These are phyloP conservation scores for Argentina silus DNA, from an alignment of 2,797 vertebrate genomes.

Conservation along the genomic window DNA sequence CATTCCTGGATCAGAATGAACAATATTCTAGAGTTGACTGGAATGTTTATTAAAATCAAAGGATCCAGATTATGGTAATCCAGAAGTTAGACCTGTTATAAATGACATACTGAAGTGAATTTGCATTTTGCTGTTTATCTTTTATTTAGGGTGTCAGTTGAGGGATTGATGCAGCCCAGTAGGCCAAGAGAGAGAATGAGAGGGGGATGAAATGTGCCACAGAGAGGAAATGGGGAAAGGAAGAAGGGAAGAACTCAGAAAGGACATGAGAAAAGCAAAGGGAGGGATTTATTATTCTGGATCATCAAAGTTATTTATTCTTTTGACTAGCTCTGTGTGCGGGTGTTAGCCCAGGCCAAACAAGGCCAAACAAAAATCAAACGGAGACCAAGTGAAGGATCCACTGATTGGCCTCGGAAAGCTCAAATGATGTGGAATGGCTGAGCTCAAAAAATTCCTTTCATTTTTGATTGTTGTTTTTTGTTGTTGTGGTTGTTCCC, in stretches of 20 bases:
- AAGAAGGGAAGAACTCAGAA: conserved; percentile 11
- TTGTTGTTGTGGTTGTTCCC: conserved; percentile 52
- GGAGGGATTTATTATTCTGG: conserved; percentile 49
- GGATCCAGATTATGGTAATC: no score
- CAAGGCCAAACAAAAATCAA: conserved; percentile 27
- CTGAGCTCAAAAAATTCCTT: conserved; percentile 32
- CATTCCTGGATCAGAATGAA: no score
- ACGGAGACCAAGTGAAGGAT: conserved; percentile 34
- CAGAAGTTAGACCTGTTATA: neutral
- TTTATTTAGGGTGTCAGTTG: conserved; percentile 15
- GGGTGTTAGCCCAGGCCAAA: conserved; percentile 37
- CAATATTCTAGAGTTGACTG: no score
- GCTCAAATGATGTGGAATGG: conserved; percentile 23
- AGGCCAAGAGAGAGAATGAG: conserved; percentile 35
- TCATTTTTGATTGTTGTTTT: conserved; percentile 50
- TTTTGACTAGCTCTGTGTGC: conserved; percentile 19
- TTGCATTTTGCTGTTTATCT: neutral
- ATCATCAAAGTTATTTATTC: conserved; percentile 35
- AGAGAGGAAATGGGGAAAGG: conserved; percentile 25
- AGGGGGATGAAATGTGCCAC: conserved; percentile 8
- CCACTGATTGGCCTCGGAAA: conserved; percentile 31
- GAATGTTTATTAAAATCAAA: no score
- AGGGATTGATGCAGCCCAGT: conserved; percentile 35
- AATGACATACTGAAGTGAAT: neutral
- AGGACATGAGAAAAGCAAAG: conserved; percentile 36